Evolutionary conservation across 2,888 invertebrate genomes (phyloP).

Genomic region (Pammene fasciana): DNA sequence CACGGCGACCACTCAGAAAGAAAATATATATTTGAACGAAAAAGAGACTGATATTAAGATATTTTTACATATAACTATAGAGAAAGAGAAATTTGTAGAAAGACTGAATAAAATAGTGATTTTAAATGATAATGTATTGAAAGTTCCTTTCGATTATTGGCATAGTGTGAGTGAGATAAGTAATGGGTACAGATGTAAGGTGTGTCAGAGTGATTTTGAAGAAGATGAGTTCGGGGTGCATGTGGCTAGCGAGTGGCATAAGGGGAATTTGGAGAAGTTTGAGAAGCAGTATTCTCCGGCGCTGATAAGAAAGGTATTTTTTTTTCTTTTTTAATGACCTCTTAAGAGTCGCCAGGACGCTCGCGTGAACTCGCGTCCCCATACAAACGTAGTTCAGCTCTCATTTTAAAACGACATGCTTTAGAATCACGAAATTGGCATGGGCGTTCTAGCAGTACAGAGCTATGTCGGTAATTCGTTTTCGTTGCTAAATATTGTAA

Average conservation of each 20-base stretch:
- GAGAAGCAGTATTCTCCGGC: constrained; percentile 44
- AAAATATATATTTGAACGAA: constrained; percentile 41
- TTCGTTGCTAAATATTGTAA: too few relatives aligned
- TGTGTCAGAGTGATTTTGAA: constrained; percentile 44
- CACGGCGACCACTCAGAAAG: constrained; percentile 41
- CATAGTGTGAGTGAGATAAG: constrained; percentile 43
- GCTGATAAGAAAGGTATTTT: constrained; percentile 47
- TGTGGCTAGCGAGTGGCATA: constrained; percentile 40
- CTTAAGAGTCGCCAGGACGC: too few relatives aligned
- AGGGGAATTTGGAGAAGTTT: constrained; percentile 35
- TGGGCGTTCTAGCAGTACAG: too few relatives aligned
- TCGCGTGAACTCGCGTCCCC: too few relatives aligned
- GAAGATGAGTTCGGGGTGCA: constrained; percentile 41
- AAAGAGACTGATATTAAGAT: constrained; percentile 43
- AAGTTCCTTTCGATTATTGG: constrained; percentile 48
- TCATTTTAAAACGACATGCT: too few relatives aligned
- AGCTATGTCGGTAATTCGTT: too few relatives aligned
- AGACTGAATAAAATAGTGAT: constrained; percentile 46
- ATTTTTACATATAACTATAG: constrained; percentile 24
- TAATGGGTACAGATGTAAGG: constrained; percentile 36
- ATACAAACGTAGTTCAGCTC: too few relatives aligned
- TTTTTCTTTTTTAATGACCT: too few relatives aligned
- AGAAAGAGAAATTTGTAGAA: constrained; percentile 2
- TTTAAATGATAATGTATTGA: constrained; percentile 42
- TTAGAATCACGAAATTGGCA: too few relatives aligned